Evolutionary conservation across 2,888 invertebrate genomes (phyloP).

Genomic region (Linnaemya tessellans): DNA sequence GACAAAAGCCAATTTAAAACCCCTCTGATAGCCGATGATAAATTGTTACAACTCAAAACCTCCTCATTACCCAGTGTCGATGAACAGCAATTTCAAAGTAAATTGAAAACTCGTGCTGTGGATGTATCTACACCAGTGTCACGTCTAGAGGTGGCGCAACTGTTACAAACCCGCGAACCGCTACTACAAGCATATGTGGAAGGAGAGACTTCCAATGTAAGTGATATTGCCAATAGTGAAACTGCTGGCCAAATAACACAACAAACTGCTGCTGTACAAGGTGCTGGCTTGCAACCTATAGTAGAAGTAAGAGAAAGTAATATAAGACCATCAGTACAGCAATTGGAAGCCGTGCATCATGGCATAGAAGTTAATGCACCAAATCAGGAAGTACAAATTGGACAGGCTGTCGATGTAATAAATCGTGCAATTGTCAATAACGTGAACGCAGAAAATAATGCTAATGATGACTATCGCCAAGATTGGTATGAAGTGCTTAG

Average conservation of each 20-base stretch:
- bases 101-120: conserved; percentile 9
- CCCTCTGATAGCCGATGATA: not conserved
- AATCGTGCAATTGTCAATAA: not conserved
- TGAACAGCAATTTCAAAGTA: conserved; percentile 31
- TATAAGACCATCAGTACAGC: conserved; percentile 15
- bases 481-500: conserved; percentile 74
- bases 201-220: not conserved
- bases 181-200: not conserved
- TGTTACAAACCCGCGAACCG: not conserved
- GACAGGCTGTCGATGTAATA: not conserved
- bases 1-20: conserved; percentile 48
- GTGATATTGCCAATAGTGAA: not conserved
- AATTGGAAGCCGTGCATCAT: not conserved
- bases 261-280: conserved; percentile 1
- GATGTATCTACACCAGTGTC: conserved; percentile 49
- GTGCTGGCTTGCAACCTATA: conserved; percentile 14
- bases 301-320: conserved; percentile 39
- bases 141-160: not conserved
- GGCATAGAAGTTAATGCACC: not conserved
- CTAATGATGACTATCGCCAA: conserved; percentile 66
- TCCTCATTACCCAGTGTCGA: conserved; percentile 9
- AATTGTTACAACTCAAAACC: not conserved
- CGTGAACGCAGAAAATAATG: not conserved
- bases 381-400: not conserved
- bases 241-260: not conserved